Evolutionary conservation across 2,113 vertebrate species (phyloP).

Genomic region (Xyrauchen texanus): DNA sequence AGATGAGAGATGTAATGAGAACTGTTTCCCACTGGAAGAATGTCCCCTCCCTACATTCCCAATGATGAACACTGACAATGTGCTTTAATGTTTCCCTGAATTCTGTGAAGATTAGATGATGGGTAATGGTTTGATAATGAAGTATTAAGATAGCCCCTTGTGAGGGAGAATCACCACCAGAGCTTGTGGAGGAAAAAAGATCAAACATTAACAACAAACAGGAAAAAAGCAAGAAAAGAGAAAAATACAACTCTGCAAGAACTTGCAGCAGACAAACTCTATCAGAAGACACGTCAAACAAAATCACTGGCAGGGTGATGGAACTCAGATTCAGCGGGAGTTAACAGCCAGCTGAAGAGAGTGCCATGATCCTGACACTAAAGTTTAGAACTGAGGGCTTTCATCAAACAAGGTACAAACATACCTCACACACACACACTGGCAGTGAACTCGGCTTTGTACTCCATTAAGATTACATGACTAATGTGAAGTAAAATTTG

Average conservation of each 20-base stretch:
- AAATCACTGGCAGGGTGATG: conserved; percentile 66
- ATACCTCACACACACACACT: conserved; percentile 62
- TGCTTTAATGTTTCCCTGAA: conserved; percentile 10
- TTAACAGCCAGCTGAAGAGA: conserved; percentile 52
- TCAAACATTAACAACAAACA: conserved; percentile 57
- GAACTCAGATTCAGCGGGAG: conserved; percentile 60
- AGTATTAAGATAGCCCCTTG: conserved; percentile 57
- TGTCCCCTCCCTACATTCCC: conserved; percentile 24
- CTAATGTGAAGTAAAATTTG: neutral
- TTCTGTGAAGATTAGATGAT: conserved; percentile 10
- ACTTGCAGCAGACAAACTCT: conserved; percentile 53
- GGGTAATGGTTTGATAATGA: conserved; percentile 23
- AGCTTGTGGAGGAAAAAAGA: conserved; percentile 56
- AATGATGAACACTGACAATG: conserved; percentile 42
- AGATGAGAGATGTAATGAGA: conserved; percentile 46
- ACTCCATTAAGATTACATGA: neutral
- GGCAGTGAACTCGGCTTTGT: conserved; percentile 40
- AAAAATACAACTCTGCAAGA: conserved; percentile 40
- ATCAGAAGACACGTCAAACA: conserved; percentile 64
- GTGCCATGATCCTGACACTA: conserved; percentile 69
- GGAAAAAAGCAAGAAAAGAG: conserved; percentile 10
- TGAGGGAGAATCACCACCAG: conserved; percentile 62
- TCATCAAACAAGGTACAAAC: conserved; percentile 68
- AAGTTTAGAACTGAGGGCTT: conserved; percentile 68
- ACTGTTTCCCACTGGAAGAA: conserved; percentile 16